Base-by-base conservation (phyloP, 1,140 invertebrate genomes). In the Heterodera schachtii region DNA sequence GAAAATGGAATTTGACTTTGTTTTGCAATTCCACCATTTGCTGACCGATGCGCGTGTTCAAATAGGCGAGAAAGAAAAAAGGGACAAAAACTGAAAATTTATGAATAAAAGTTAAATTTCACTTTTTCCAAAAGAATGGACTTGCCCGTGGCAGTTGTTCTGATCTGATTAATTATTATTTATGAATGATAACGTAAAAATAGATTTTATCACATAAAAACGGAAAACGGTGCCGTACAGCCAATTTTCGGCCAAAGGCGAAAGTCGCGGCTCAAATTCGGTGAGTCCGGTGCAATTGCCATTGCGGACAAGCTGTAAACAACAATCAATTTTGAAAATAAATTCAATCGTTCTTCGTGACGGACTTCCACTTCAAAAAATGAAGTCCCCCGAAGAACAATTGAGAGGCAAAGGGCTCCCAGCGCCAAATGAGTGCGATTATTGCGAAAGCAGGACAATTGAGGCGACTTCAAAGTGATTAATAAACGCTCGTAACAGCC, bases 401-500 rank as follows among this genome's bases (percentile, higher is more conserved):
- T 46, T 9, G 85, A 80, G 13, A 86, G 2, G 8, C 83, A 44
- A 19, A 86, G 74, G 77, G 82, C 83, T 21, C 70, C 9, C n/a
- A 87, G 70, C n/a, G 84, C 86, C 21, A 87, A 64, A 13, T 46
- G 70, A 52, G 64, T 69, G 11, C 85, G 75, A 79, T 83, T 80
- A 49, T 60, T 73, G n/a, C 86, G 86, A 67, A 87, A 87, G 60
- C 86, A 87, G 21, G n/a, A 16, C 8, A 86, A 81, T 11, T 73
- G 67, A 52, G 75, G 71, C 16, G 80, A 80, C 73, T 86, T 86
- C 19, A 87, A 77, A 31, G 85, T 86, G 46, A 86, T 86, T 44
- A 87, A 52, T 74, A 86, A 86, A 47, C 85, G 82, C 69, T 86
- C 85, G 75, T 87, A 87, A 13, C 83, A 85, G n/a, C 70, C 85